phyloP scores from a whole-genome alignment of 2,888 invertebrate species.

The Rhingia rostrata region DNA sequence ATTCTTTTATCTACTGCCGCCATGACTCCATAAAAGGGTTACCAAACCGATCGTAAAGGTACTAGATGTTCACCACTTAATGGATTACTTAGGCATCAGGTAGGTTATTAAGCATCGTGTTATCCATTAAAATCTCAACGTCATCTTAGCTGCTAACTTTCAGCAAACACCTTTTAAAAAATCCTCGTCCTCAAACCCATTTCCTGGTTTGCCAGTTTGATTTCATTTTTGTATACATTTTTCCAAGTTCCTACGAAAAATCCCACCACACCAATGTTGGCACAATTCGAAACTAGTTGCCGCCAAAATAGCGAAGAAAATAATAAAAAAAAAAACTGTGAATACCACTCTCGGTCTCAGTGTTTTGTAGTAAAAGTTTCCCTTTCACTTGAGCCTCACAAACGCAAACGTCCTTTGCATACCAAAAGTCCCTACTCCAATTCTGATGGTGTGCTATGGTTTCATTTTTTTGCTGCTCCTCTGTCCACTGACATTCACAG shows the following conservation, averaged over 20 bases:
- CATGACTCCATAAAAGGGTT: too few species aligned
- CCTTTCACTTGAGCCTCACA: slow-evolving; percentile 70
- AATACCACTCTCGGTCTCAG: slow-evolving; percentile 41
- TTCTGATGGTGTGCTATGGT: slow-evolving; percentile 31
- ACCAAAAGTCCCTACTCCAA: slow-evolving; percentile 76
- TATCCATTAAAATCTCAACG: too few species aligned
- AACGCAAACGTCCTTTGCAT: slow-evolving; percentile 80
- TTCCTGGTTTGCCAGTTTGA: neutral
- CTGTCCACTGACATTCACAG: slow-evolving; percentile 70
- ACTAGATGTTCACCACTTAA: too few species aligned
- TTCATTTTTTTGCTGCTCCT: slow-evolving; percentile 19
- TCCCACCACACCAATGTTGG: neutral
- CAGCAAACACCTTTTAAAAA: too few species aligned
- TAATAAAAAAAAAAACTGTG: slow-evolving; percentile 7
- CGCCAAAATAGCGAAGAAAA: slow-evolving; percentile 31
- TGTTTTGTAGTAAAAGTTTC: slow-evolving; percentile 64
- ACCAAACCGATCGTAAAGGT: too few species aligned
- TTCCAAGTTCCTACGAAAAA: neutral
- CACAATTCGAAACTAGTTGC: slow-evolving; percentile 20
- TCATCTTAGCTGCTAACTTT: too few species aligned
- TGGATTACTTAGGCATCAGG: too few species aligned
- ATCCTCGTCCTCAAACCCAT: too few species aligned
- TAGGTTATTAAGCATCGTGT: too few species aligned
- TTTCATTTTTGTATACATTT: neutral
- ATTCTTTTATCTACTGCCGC: too few species aligned